Evolutionary conservation across 1,140 invertebrate species (phyloP), one percentile per base, ranked within the genome.

Genomic region (Drosophila simulans): DNA sequence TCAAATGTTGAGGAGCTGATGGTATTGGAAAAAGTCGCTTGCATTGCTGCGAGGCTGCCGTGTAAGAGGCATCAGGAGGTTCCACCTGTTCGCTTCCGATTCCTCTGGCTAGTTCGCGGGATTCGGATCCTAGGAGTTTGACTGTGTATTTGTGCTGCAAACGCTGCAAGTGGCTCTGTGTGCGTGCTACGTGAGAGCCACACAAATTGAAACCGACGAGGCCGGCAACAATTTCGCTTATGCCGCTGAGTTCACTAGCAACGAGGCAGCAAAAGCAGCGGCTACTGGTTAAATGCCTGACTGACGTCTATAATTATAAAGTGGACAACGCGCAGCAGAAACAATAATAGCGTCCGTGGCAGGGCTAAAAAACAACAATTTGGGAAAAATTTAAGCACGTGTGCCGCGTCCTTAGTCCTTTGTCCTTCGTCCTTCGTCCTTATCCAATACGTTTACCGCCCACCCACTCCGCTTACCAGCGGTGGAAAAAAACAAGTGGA

Each of bases 251-350:
- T 34, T 49, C 43, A 48, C 43, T 37, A 35, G 15, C 54, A 52
- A 52, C 53, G 35, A 37, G 37, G 55, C 71, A 66, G 27, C 53
- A 62, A 40, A 42, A 68, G 65, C 56, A 63, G 43, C 57, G 69
- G 65, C 58, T 65, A 49, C 78, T 80, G 79, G 82, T 86, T 86
- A 86, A 86, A 86, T 86, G 82, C 78, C 82, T 86, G 82, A 86
- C 83, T 86, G 82, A 86, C 82, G 82, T 86, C 83, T 86, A 86
- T 86, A 86, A 86, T 86, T 86, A 88, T 81, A 86, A 86, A 86
- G 59, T 71, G 82, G 53, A 64, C 77, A 80, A 68, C 69, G 65
- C 62, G 58, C 69, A 34, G 48, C 70, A 53, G 39, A 48, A 74
- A 55, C 74, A 82, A 62, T 62, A 64, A 56, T 40, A 57, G 54